Percentiles rank a stretch among this genome's conserved stretches.
These are phyloP conservation scores for Nibea coibor DNA, from an alignment of 2,113 vertebrate genomes.

Conservation along the genomic window DNA sequence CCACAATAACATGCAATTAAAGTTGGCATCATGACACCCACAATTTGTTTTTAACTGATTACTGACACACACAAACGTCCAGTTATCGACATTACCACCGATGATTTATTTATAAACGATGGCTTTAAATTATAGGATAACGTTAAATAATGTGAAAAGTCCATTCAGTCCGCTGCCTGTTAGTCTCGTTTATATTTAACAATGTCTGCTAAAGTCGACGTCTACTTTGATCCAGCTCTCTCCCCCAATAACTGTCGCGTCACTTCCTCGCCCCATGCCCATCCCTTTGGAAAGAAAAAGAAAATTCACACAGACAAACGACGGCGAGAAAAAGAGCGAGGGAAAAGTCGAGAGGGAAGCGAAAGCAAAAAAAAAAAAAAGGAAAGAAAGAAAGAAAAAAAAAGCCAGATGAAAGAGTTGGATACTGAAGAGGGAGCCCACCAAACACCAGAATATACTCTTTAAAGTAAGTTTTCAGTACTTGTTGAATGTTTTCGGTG, in stretches of 20 bases:
- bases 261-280: constrained; percentile 85
- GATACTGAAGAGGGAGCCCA: constrained; percentile 50
- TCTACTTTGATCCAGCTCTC: constrained; percentile 53
- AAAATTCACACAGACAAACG: constrained; percentile 75
- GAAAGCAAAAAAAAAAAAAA: constrained; percentile 40
- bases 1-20: neutral
- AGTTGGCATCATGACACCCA: neutral
- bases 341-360: constrained; percentile 61
- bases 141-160: neutral
- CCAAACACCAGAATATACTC: constrained; percentile 46
- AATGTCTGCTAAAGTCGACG: constrained; percentile 12
- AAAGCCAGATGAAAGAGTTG: constrained; percentile 71
- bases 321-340: constrained; percentile 77
- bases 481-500: constrained; percentile 37
- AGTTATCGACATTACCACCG: neutral
- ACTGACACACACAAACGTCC: neutral
- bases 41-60: neutral
- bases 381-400: constrained; percentile 51
- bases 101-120: neutral
- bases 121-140: too few species aligned
- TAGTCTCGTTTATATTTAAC: neutral
- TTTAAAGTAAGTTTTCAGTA: constrained; percentile 75
- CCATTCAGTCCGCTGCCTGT: neutral
- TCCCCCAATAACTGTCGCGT: constrained; percentile 71
- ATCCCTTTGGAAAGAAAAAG: constrained; percentile 84